Percentiles rank a stretch among this genome's conserved stretches.
phyloP scores from a whole-genome alignment of 1,140 invertebrate genomes.

The Neodiprion lecontei region DNA sequence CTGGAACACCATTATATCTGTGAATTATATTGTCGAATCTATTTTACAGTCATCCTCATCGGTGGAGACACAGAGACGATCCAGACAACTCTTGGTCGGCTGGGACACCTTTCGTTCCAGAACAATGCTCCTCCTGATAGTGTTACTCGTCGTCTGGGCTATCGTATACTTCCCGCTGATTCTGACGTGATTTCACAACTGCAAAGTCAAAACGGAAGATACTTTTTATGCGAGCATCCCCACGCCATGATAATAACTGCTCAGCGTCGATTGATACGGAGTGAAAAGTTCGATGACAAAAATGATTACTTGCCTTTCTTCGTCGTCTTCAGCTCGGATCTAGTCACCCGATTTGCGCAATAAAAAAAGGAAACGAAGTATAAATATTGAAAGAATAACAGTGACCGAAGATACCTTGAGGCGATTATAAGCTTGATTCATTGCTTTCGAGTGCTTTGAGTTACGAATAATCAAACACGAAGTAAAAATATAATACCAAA shows the following conservation, averaged over 20 bases:
- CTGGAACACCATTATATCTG: too few species aligned
- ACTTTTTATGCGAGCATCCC: conserved; percentile 6
- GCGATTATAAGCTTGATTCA: too few species aligned
- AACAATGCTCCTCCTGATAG: conserved; percentile 44
- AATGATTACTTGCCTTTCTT: conserved; percentile 13
- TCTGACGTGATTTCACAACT: neutral
- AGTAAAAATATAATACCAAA: too few species aligned
- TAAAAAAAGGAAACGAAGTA: too few species aligned
- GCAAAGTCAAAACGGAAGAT: neutral
- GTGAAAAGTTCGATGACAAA: conserved; percentile 7
- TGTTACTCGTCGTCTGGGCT: conserved; percentile 53
- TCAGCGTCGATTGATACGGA: too few species aligned
- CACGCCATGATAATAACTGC: neutral
- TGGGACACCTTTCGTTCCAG: conserved; percentile 56
- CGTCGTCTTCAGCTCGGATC: neutral
- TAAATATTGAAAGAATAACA: too few species aligned
- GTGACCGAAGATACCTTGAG: too few species aligned
- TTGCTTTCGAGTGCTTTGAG: too few species aligned
- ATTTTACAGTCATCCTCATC: conserved; percentile 24
- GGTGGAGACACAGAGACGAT: conserved; percentile 28
- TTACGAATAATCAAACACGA: too few species aligned
- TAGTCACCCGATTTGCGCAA: neutral
- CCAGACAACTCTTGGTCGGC: conserved; percentile 43
- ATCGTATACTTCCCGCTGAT: conserved; percentile 53
- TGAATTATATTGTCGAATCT: neutral